Conservation (phyloP, 2,797 vertebrate genomes). For the Argyrosomus regius region DNA sequence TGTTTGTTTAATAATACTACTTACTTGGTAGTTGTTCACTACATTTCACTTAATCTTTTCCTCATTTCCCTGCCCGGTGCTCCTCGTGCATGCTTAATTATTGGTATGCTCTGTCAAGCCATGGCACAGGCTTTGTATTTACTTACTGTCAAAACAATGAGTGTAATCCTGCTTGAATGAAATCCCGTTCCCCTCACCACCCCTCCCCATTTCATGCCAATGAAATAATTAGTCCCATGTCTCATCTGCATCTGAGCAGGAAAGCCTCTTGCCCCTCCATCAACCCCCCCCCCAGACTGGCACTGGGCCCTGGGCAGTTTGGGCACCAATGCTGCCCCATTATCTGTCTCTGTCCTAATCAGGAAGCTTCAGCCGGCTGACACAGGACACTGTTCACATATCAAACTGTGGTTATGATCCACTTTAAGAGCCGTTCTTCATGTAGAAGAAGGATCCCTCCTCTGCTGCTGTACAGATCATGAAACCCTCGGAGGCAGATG, state of each 20-base stretch:
- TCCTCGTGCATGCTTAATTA: slow-evolving; percentile 50
- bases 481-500: not conserved
- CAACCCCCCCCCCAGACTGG: slow-evolving; percentile 31
- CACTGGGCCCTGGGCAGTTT: slow-evolving; percentile 72
- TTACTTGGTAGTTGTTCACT: slow-evolving; percentile 26
- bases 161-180: slow-evolving; percentile 75
- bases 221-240: slow-evolving; percentile 83
- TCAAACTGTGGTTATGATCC: slow-evolving; percentile 30
- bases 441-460: not conserved
- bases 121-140: slow-evolving; percentile 73
- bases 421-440: slow-evolving; percentile 27
- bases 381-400: slow-evolving; percentile 28
- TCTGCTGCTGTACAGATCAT: not conserved
- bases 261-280: slow-evolving; percentile 22
- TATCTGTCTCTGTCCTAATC: slow-evolving; percentile 68
- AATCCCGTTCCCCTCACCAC: slow-evolving; percentile 44
- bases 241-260: slow-evolving; percentile 76
- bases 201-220: slow-evolving; percentile 61
- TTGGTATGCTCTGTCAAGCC: slow-evolving; percentile 59
- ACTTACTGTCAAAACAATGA: slow-evolving; percentile 81
- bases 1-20: slow-evolving; percentile 30
- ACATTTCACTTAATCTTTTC: slow-evolving; percentile 47
- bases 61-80: slow-evolving; percentile 42
- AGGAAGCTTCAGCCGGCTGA: slow-evolving; percentile 57
- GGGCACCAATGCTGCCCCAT: slow-evolving; percentile 64